A percentile compares a stretch with the other conserved stretches of the same genome.
Conservation (phyloP, 2,113 vertebrate species). For the Furnarius figulus region DNA sequence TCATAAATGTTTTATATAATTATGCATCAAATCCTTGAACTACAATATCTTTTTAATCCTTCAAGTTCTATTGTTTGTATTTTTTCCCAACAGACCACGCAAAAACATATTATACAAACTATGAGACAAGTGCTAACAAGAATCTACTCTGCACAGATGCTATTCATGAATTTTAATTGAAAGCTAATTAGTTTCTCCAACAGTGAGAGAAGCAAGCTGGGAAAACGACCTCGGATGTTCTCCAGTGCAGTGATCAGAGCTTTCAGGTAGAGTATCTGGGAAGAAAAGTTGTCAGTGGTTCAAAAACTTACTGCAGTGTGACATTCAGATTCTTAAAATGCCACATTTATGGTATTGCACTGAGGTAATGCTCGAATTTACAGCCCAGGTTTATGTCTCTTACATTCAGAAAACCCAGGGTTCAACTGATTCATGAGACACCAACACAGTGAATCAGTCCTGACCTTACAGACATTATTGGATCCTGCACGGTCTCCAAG, state of each 20-base stretch:
- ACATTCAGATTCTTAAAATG: neutral
- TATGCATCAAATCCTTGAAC: neutral
- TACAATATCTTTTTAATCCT: neutral
- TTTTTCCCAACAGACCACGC: neutral
- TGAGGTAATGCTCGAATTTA: neutral
- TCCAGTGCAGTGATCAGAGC: neutral
- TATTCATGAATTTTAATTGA: neutral
- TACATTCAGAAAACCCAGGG: neutral
- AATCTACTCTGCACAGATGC: neutral
- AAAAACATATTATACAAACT: neutral
- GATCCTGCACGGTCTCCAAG: neutral
- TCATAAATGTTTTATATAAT: neutral
- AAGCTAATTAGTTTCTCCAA: neutral
- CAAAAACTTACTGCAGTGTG: neutral
- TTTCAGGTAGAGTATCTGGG: neutral
- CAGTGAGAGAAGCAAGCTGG: neutral
- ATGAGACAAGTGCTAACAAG: slow-evolving; percentile 4
- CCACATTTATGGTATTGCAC: neutral
- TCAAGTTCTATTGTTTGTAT: neutral
- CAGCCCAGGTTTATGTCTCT: neutral
- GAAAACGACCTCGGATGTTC: neutral
- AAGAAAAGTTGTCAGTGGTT: neutral
- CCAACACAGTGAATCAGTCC: neutral
- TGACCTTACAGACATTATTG: neutral
- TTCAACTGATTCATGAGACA: neutral